Percentiles rank a stretch among this genome's conserved stretches.
Evolutionary conservation across 2,113 vertebrate genomes (phyloP).

Genomic region (Tachuris rubrigastra): DNA sequence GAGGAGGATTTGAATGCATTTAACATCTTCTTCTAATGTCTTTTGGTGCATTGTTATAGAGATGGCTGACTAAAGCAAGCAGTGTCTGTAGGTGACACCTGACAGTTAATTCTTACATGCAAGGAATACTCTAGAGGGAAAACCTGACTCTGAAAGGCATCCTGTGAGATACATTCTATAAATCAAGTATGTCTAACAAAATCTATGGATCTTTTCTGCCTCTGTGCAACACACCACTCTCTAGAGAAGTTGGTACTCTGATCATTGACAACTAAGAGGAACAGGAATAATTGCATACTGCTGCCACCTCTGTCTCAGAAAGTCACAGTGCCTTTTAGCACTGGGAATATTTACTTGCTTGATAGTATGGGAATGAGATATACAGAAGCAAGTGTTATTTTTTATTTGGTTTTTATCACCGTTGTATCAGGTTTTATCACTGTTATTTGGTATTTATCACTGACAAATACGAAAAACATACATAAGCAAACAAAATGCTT

Average conservation of each 20-base stretch:
- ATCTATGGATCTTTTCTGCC: neutral
- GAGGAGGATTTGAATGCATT: neutral
- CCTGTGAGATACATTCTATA: neutral
- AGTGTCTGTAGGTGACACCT: neutral
- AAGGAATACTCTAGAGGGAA: neutral
- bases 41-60: neutral
- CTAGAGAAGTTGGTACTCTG: neutral
- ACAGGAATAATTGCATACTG: neutral
- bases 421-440: neutral
- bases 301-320: neutral
- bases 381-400: neutral
- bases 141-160: neutral
- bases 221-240: neutral
- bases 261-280: neutral
- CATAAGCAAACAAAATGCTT: neutral
- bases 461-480: neutral
- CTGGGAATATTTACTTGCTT: neutral
- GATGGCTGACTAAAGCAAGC: neutral
- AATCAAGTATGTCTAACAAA: neutral
- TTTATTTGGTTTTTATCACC: neutral
- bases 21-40: neutral
- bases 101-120: fast-evolving
- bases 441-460: neutral
- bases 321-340: neutral
- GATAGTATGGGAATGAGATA: neutral